Base-by-base conservation (phyloP, 2,113 vertebrate genomes). In the Anseranas semipalmata region DNA sequence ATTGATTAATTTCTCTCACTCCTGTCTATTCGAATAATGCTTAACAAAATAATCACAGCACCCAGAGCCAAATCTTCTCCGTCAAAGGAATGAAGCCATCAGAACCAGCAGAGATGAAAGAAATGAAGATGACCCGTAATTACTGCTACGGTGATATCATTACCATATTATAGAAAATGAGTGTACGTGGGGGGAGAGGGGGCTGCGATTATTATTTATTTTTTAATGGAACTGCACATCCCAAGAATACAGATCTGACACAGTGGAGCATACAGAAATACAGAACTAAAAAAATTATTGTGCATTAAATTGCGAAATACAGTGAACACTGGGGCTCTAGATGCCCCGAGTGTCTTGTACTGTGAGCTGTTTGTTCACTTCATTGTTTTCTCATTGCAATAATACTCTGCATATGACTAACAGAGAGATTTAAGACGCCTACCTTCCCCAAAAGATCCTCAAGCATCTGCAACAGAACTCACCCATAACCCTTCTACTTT, bases 11-110 rank as follows among this genome's bases (percentile, higher is more conserved):
- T 99, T 99, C 98, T 98, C 98, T 98, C 98, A 98, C 98, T 98
- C 98, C 99, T 99, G 99, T 99, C 99, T 98, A 98, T 99, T 99
- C 98, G 98, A 99, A 99, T 99, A 99, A 99, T 95, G 97, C 98
- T 98, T 99, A 99, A 99, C 98, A 99, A 99, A 99, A 99, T 99
- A 99, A 99, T 99, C 98, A 98, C 96, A 97, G 97, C 97, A 97
- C 95, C 96, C 97, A 96, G 97, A 98, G 98, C 95, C 97, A 98
- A 97, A 98, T 98, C 97, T 98, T 97, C 95, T 97, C 97, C 92
- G 96, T 98, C 98, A 98, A 98, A 98, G 97, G 98, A 99, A 98
- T 98, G 97, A 98, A 99, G 98, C 98, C 97, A 98, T 98, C 98
- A 98, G 98, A 99, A 99, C 97, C 97, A 98, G 97, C 98, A 96